Evolutionary conservation across 2,888 invertebrate genomes (phyloP), one percentile per base, ranked within the genome.

Genomic region (Ectemnius continuus): DNA sequence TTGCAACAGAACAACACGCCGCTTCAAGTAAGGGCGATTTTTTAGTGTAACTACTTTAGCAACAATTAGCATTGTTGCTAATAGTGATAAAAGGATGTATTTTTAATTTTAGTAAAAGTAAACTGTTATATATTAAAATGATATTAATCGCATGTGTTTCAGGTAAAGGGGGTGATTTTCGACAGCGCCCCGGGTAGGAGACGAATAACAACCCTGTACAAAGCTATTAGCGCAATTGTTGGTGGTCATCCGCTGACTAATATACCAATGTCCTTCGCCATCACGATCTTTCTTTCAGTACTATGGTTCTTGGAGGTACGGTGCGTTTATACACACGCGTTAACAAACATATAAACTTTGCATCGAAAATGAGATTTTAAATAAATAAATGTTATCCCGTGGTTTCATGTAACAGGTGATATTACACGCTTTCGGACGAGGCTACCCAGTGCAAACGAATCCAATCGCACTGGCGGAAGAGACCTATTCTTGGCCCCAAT

Each of bases 171-270:
- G 4, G 93, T 94, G 46, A 94, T 95, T 74, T 94, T 95, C 79
- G 95, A 95, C 87, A 95, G 95, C 60, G 94, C 94, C 0, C 95
- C 95, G 0, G 94, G 95, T 0, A 93, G 93, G 80, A 90, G 94
- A 71, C 92, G 94, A 68, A 83, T 93, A n/a, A 84, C 91, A 52
- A 93, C 93, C 13, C 86, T 94, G 5, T 94, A 92, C 87, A 91
- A 92, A 73, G 94, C 94, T 0, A 91, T 94, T 60, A 92, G 93
- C 2, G 94, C 94, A 5, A 94, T 94, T 63, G 91, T 94, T 76
- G 93, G 94, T 0, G 93, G 93, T 20, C 92, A 93, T 83, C 91
- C 91, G 14, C 87, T 92, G 74, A 93, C 92, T 73, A 93, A 93
- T 83, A 90, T 93, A 78, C 91, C 94, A 1, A 91, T 93, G 76